Conservation (phyloP, 2,888 invertebrate genomes). For the Merodon equestris region DNA sequence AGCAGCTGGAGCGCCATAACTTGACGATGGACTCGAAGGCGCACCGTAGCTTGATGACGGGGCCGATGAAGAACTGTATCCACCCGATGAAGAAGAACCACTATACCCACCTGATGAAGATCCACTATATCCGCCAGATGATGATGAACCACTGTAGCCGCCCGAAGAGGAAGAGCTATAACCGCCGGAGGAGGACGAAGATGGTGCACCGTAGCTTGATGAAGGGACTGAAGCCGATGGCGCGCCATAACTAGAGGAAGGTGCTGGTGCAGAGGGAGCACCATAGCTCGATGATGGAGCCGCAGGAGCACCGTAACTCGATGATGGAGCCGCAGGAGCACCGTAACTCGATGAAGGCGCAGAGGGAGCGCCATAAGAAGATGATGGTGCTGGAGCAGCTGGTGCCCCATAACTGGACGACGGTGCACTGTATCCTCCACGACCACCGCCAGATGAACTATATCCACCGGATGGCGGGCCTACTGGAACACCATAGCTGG, state of each 20-base stretch:
- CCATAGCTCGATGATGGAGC: conserved; percentile 46
- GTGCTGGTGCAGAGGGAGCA: conserved; percentile 5
- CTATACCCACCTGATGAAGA: not conserved
- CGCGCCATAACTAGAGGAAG: conserved; percentile 77
- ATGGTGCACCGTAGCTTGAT: not conserved
- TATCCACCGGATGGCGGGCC: conserved; percentile 60
- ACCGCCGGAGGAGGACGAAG: not conserved
- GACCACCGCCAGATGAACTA: conserved; percentile 74
- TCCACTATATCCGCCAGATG: conserved; percentile 73
- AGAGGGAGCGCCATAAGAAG: conserved; percentile 79
- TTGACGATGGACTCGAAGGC: conserved; percentile 75
- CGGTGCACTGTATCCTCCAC: conserved; percentile 67
- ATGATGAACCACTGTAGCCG: conserved; percentile 74
- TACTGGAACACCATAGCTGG: conserved; percentile 79
- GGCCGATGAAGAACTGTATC: conserved; percentile 67
- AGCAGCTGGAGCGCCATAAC: conserved; percentile 73
- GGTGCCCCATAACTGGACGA: conserved; percentile 39
- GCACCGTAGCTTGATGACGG: conserved; percentile 79
- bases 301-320: conserved; percentile 76
- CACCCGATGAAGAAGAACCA: not conserved
- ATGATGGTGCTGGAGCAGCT: conserved; percentile 66
- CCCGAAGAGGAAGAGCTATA: conserved; percentile 38
- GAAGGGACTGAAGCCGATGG: conserved; percentile 70
- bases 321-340: conserved; percentile 75
- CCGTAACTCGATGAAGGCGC: conserved; percentile 72